These are phyloP conservation scores for Myotis yumanensis DNA, from an alignment of 2,113 vertebrate species.

Conservation along the genomic window DNA sequence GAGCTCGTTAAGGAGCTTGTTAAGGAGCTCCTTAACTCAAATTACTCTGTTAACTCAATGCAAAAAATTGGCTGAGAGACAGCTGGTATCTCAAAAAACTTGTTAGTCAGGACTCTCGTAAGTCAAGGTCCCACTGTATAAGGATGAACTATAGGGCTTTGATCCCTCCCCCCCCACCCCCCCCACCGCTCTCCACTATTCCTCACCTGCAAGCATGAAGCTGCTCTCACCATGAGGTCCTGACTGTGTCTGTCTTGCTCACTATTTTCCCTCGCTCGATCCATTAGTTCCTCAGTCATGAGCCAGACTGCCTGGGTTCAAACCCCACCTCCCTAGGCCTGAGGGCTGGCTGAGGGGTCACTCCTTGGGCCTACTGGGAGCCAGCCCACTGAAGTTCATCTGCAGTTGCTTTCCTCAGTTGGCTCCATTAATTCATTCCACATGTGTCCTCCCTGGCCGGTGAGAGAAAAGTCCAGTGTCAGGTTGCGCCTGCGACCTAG, in stretches of 20 bases:
- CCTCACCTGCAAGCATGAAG: not conserved
- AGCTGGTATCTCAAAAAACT: no score
- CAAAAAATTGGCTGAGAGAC: no score
- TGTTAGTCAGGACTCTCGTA: no score
- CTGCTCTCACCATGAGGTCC: not conserved
- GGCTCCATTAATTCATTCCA: conserved; percentile 71
- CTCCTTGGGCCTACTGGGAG: not conserved
- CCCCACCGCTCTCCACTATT: not conserved
- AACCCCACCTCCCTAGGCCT: not conserved
- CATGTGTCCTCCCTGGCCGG: conserved; percentile 61
- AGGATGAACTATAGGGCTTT: no score
- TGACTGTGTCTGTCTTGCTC: not conserved
- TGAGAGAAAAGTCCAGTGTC: conserved; percentile 54
- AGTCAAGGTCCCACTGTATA: no score
- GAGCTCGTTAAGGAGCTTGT: no score
- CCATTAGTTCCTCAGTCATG: not conserved
- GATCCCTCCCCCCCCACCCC: not conserved
- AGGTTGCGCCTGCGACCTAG: conserved; percentile 57
- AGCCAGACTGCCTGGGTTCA: not conserved
- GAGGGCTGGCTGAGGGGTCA: not conserved
- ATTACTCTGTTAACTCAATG: no score
- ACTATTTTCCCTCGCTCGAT: not conserved
- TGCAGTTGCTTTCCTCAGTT: not conserved
- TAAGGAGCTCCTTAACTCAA: no score
- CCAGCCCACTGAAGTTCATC: not conserved